Base-by-base conservation (phyloP, 2,888 invertebrate species). In the Drosophila diplacantha region DNA sequence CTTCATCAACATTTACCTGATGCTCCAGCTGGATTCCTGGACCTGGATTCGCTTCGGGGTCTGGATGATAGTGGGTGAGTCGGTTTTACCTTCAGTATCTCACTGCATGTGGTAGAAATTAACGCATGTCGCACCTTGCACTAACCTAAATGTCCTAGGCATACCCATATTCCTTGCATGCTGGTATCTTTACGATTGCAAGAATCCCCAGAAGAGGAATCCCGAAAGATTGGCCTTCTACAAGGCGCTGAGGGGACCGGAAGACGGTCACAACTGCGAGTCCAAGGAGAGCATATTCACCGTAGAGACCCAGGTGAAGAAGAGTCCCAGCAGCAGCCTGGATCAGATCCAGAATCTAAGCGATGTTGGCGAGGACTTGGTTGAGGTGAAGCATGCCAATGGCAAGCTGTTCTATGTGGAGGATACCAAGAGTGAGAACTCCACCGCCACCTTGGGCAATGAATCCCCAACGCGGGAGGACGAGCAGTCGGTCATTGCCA, bases 41-140 rank as follows among this genome's bases (percentile, higher is more conserved):
- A 96, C 96, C 2, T 97, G 97, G 96, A 90, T 96, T 26, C 89
- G 95, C 69, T 94, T 96, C 84, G 91, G 90, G 1, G 89, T 95
- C 12, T 97, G 97, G 97, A 92, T 96, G 91, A 84, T 88, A 26
- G 87, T 96, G 72, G 97, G 96, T 94, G 88, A 90, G 91, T 61
- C 44, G 50, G 12, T 1, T 3, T 24, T 14, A 5, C 12, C 34
- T n/a, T 18, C 24, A 44, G 24, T 24, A 6, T 41, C 31, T 12
- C 26, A 29, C 53, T 49, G 72, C 72, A 71, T 72, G 72, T 56
- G 41, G 50, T 72, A 72, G 67, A 43, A 38, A 57, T 29, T 74
- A 81, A 71, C 76, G 80, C 78, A 83, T 83, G 81, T 55, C 39
- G 61, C 59, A 79, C 71, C n/a, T 29, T 26, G 49, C 31, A 65